A percentile compares a stretch with the other conserved stretches of the same genome.
These are phyloP conservation scores for Epistrophella euchroma DNA, from an alignment of 2,888 invertebrate genomes.

Conservation along the genomic window DNA sequence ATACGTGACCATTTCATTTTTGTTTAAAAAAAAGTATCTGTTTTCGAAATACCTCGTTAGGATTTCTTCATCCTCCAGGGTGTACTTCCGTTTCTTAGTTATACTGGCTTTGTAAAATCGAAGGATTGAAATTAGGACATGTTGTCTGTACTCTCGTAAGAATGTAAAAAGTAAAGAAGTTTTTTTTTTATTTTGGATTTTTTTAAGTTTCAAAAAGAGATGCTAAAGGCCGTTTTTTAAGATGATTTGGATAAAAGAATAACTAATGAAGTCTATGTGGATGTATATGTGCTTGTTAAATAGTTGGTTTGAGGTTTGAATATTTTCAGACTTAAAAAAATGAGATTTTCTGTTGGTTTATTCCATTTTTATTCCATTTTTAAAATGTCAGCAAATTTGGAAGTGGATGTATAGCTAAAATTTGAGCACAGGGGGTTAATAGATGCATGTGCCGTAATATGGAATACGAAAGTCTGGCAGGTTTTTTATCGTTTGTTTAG, in stretches of 20 bases:
- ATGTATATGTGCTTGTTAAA: no score
- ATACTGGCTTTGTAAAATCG: constrained; percentile 8
- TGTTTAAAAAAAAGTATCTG: neutral
- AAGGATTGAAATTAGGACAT: constrained; percentile 20
- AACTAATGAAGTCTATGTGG: neutral
- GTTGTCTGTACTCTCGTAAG: constrained; percentile 5
- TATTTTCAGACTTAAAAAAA: neutral
- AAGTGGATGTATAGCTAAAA: no score
- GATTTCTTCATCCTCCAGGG: constrained; percentile 11
- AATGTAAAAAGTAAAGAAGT: constrained; percentile 12
- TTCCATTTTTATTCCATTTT: no score
- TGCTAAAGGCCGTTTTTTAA: neutral
- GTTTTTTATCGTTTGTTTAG: no score
- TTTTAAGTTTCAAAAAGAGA: neutral
- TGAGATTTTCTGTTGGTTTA: neutral
- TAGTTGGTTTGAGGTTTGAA: neutral
- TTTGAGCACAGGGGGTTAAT: no score
- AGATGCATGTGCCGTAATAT: no score
- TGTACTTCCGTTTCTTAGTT: constrained; percentile 15
- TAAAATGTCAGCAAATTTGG: no score
- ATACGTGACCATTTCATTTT: constrained; percentile 55
- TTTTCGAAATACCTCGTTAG: constrained; percentile 35
- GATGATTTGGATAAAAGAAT: neutral
- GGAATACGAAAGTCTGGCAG: no score
- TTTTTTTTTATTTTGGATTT: neutral